A percentile compares a stretch with the other conserved stretches of the same genome.
phyloP scores from a whole-genome alignment of 2,113 vertebrate genomes.

The Phaethornis superciliosus region DNA sequence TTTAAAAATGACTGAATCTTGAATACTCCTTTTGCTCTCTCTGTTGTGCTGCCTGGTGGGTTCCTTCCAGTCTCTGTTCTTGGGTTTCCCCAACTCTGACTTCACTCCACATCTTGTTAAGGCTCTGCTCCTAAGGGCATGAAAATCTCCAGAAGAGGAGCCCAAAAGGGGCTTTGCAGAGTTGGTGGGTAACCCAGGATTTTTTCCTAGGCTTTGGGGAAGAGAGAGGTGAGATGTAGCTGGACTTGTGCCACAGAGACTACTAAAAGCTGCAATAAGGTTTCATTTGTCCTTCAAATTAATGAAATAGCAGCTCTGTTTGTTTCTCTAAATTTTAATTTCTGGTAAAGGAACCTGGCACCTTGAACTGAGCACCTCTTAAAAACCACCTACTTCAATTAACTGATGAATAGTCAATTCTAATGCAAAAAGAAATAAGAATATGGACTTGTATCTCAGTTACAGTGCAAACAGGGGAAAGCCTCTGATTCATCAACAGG shows the following conservation, averaged over 20 bases:
- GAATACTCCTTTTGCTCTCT: not conserved
- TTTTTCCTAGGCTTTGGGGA: not conserved
- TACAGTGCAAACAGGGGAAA: conserved; percentile 16
- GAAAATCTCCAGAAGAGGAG: not conserved
- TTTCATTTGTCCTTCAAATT: not conserved
- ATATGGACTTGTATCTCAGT: conserved; percentile 5
- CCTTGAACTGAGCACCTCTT: not conserved
- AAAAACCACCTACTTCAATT: conserved; percentile 6
- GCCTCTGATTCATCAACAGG: conserved; percentile 31
- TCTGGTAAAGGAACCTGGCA: not conserved
- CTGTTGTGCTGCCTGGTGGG: not conserved
- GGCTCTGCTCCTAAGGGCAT: not conserved
- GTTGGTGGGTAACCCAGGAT: not conserved
- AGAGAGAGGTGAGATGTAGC: not conserved
- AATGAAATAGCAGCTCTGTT: conserved; percentile 1
- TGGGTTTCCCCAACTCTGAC: not conserved
- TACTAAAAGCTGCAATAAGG: not conserved
- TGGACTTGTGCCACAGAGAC: not conserved
- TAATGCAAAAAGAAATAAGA: conserved; percentile 29
- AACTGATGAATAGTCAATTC: not conserved
- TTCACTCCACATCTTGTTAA: not conserved
- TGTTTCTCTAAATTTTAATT: conserved; percentile 25
- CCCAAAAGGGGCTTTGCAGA: not conserved
- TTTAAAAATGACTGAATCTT: not conserved
- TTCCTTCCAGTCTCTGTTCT: not conserved